phyloP scores from a whole-genome alignment of 1,140 invertebrate species.

The Drosophila grimshawi region DNA sequence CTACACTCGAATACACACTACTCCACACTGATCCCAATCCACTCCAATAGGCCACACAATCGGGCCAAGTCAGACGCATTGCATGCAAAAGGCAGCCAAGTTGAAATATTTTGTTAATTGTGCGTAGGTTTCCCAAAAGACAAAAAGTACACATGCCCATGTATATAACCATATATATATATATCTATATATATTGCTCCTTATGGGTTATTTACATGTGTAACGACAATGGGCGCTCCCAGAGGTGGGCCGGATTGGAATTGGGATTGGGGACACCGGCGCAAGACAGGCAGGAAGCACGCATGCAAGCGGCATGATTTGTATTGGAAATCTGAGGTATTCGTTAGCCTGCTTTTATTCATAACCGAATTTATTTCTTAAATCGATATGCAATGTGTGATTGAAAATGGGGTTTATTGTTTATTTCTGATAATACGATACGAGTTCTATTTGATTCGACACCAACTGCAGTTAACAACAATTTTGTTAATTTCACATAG shows the following conservation, averaged over 20 bases:
- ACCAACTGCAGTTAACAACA: constrained; percentile 44
- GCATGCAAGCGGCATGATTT: constrained; percentile 70
- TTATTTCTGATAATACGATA: no score
- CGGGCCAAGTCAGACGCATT: constrained; percentile 21
- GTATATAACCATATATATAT: constrained; percentile 1
- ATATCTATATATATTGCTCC: constrained; percentile 24
- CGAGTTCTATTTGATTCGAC: constrained; percentile 1
- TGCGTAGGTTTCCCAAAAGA: constrained; percentile 54
- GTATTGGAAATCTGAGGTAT: constrained; percentile 70
- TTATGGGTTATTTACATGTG: constrained; percentile 63
- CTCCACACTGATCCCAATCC: not conserved
- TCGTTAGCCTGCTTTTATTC: constrained; percentile 36
- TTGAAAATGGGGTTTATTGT: not conserved
- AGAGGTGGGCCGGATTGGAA: constrained; percentile 15
- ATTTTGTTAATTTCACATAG: constrained; percentile 61
- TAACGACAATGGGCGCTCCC: constrained; percentile 28
- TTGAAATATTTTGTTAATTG: constrained; percentile 56
- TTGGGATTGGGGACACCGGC: constrained; percentile 37
- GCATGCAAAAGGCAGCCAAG: constrained; percentile 45
- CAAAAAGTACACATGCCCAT: constrained; percentile 34
- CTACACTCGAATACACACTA: constrained; percentile 20
- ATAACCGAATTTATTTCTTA: constrained; percentile 35
- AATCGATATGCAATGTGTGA: constrained; percentile 50
- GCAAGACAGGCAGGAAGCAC: constrained; percentile 61
- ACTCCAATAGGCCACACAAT: constrained; percentile 11